Percentiles rank a stretch among this genome's conserved stretches.
Evolutionary conservation across 2,888 invertebrate genomes (phyloP).

Genomic region (Lasius platythorax): DNA sequence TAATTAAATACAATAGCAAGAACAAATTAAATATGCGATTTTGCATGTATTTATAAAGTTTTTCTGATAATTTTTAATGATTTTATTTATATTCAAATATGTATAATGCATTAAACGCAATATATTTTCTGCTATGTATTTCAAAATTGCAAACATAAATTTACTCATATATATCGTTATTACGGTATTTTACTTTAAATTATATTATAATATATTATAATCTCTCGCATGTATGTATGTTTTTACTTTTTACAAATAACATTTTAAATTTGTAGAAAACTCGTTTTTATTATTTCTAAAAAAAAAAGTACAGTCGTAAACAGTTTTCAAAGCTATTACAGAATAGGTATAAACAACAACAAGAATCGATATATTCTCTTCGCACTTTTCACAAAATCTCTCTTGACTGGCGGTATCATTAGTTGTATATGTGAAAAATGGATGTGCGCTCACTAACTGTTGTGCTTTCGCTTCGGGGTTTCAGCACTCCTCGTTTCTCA

Average conservation of each 20-base stretch:
- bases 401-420: slow-evolving; percentile 25
- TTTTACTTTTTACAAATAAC: not conserved
- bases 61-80: slow-evolving; percentile 6
- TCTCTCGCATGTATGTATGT: too few species aligned
- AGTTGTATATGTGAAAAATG: slow-evolving; percentile 26
- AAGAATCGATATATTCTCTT: slow-evolving; percentile 5
- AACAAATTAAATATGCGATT: slow-evolving; percentile 9
- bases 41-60: slow-evolving; percentile 22
- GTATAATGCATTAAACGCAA: not conserved
- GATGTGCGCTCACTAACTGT: not conserved
- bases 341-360: not conserved
- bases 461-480: slow-evolving; percentile 4
- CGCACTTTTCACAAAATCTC: slow-evolving; percentile 12
- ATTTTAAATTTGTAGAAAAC: not conserved
- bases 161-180: not conserved
- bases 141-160: slow-evolving; percentile 1
- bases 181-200: slow-evolving; percentile 17
- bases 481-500: slow-evolving; percentile 25
- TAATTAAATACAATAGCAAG: slow-evolving; percentile 26
- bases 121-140: slow-evolving; percentile 2
- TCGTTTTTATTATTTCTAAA: not conserved
- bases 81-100: not conserved
- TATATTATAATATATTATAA: not conserved
- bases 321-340: slow-evolving; percentile 11
- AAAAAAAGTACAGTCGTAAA: not conserved